phyloP scores from a whole-genome alignment of 2,888 invertebrate species.

The Myopa tessellatipennis region DNA sequence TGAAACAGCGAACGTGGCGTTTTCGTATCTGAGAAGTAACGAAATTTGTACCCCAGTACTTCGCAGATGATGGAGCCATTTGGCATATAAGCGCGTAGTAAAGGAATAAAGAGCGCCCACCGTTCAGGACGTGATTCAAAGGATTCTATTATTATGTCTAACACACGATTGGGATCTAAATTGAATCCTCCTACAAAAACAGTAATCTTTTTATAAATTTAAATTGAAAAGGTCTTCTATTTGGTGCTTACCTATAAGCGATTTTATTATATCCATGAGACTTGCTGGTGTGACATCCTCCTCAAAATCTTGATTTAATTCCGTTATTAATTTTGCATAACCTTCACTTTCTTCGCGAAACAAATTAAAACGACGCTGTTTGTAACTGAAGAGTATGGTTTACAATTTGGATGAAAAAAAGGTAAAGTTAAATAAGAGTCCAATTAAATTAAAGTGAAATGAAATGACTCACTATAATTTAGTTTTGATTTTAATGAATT shows the following conservation, averaged over 20 bases:
- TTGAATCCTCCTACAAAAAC: slow-evolving; percentile 89
- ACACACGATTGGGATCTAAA: slow-evolving; percentile 96
- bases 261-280: slow-evolving; percentile 89
- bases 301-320: slow-evolving; percentile 84
- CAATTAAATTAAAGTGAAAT: neutral
- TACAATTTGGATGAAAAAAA: too few species aligned
- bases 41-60: slow-evolving; percentile 93
- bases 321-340: slow-evolving; percentile 94
- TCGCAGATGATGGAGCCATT: slow-evolving; percentile 91
- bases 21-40: slow-evolving; percentile 73
- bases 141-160: slow-evolving; percentile 95
- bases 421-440: neutral
- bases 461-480: slow-evolving; percentile 89
- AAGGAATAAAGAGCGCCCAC: slow-evolving; percentile 84
- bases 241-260: slow-evolving; percentile 81
- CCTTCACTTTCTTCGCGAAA: slow-evolving; percentile 99
- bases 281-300: slow-evolving; percentile 71
- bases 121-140: slow-evolving; percentile 90
- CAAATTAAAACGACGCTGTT: slow-evolving; percentile 98
- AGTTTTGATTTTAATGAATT: slow-evolving; percentile 97
- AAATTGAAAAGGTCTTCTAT: neutral
- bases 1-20: slow-evolving; percentile 89
- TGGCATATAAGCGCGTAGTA: slow-evolving; percentile 88
- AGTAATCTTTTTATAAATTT: neutral
- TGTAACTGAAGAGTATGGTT: slow-evolving; percentile 80